phyloP scores from a whole-genome alignment of 2,113 vertebrate genomes.

The Scophthalmus maximus region DNA sequence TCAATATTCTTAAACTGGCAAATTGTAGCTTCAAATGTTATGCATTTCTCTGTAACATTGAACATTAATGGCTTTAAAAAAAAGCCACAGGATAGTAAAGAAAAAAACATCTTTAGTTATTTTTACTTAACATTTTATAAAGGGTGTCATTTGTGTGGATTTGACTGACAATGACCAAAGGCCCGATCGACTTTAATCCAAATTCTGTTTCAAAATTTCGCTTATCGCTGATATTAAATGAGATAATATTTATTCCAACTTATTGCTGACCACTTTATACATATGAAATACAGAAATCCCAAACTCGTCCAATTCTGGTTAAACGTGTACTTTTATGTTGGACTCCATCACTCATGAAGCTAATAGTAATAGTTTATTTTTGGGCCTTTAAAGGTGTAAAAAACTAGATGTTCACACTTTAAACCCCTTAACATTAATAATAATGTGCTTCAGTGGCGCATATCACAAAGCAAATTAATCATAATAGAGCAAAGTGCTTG shows the following conservation, averaged over 20 bases:
- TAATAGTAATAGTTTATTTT: not conserved
- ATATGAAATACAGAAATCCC: not conserved
- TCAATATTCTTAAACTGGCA: not conserved
- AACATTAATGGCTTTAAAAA: not conserved
- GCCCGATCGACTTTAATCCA: conserved; percentile 5
- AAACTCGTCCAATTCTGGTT: not conserved
- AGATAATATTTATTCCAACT: not conserved
- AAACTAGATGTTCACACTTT: not conserved
- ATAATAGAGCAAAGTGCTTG: not conserved
- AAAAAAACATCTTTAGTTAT: too few species aligned
- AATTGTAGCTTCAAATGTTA: not conserved
- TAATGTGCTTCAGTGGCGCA: not conserved
- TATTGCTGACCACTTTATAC: not conserved
- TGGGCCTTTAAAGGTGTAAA: not conserved
- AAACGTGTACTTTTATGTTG: not conserved
- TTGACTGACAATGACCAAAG: not conserved
- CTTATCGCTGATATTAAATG: not conserved
- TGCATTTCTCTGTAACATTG: not conserved
- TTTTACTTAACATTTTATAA: not conserved
- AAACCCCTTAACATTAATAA: not conserved
- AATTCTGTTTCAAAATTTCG: not conserved
- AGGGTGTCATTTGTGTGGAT: not conserved
- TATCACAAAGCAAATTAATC: not conserved
- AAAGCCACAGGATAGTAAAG: too few species aligned
- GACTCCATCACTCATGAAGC: not conserved